Conservation (phyloP, 2,888 invertebrate species). For the Eueremaeus valkanovi region DNA sequence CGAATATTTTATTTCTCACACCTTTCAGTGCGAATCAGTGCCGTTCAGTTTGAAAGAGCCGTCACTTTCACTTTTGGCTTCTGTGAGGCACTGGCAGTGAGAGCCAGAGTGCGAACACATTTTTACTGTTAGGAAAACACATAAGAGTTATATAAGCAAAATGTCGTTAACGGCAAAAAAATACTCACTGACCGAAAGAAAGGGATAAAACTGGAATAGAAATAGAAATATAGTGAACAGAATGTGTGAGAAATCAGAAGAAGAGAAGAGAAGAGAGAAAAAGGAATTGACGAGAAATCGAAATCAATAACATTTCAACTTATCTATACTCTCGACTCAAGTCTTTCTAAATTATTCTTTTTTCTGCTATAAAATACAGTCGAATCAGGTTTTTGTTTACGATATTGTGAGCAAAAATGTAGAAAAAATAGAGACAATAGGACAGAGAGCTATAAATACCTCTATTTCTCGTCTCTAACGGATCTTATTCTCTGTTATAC, state of each 20-base stretch:
- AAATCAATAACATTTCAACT: conserved; percentile 32
- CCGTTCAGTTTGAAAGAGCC: conserved; percentile 8
- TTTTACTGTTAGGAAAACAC: background rate
- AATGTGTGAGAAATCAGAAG: background rate
- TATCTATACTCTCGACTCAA: conserved; percentile 15
- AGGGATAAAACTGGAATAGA: conserved; percentile 24
- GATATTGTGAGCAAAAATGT: background rate
- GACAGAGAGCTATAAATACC: background rate
- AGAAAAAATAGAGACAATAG: background rate
- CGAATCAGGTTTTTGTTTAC: background rate
- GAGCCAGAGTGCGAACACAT: background rate
- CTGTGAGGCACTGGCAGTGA: conserved; percentile 1
- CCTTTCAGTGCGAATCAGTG: conserved; percentile 25
- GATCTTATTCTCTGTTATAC: background rate
- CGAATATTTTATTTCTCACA: conserved; percentile 28
- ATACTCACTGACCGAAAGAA: conserved; percentile 31
- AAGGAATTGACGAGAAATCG: background rate
- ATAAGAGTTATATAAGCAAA: background rate
- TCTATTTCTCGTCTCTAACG: background rate
- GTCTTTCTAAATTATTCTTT: conserved; percentile 24
- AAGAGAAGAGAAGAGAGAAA: background rate
- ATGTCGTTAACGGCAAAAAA: conserved; percentile 9
- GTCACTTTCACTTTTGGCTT: conserved; percentile 23
- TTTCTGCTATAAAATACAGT: background rate
- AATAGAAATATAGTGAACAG: conserved; percentile 1